A percentile compares a stretch with the other conserved stretches of the same genome.
phyloP scores from a whole-genome alignment of 1,140 invertebrate genomes.

The Heliconius hewitsoni region DNA sequence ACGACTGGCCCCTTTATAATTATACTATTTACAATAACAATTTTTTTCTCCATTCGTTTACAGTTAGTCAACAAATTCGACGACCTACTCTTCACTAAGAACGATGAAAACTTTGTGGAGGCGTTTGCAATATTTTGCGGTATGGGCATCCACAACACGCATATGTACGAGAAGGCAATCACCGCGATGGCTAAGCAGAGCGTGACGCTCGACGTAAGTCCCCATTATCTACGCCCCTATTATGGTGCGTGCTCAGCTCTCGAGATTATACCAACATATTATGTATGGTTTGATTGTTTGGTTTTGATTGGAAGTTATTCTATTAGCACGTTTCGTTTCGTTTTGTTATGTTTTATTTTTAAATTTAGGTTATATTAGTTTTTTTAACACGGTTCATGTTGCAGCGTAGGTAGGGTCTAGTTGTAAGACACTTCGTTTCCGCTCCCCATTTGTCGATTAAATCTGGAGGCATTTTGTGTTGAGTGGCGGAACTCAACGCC shows the following conservation, averaged over 20 bases:
- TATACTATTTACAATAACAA: background rate
- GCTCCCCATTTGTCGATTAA: too few relatives aligned
- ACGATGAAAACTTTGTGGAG: slow-evolving; percentile 96
- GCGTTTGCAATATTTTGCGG: slow-evolving; percentile 99
- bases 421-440: too few relatives aligned
- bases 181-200: slow-evolving; percentile 97
- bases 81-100: slow-evolving; percentile 92
- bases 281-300: background rate
- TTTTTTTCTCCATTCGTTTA: slow-evolving; percentile 37
- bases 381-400: background rate
- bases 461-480: too few relatives aligned
- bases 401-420: too few relatives aligned
- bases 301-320: background rate
- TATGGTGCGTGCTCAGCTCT: background rate
- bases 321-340: background rate
- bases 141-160: slow-evolving; percentile 98
- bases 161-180: slow-evolving; percentile 97
- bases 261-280: slow-evolving; percentile 1
- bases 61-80: slow-evolving; percentile 96
- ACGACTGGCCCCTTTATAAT: too few relatives aligned
- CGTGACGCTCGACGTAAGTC: slow-evolving; percentile 91
- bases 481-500: too few relatives aligned
- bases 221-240: background rate
- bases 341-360: background rate
- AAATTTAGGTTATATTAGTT: background rate